Conservation (phyloP, 2,888 invertebrate species). For the Lochmaea capreae region DNA sequence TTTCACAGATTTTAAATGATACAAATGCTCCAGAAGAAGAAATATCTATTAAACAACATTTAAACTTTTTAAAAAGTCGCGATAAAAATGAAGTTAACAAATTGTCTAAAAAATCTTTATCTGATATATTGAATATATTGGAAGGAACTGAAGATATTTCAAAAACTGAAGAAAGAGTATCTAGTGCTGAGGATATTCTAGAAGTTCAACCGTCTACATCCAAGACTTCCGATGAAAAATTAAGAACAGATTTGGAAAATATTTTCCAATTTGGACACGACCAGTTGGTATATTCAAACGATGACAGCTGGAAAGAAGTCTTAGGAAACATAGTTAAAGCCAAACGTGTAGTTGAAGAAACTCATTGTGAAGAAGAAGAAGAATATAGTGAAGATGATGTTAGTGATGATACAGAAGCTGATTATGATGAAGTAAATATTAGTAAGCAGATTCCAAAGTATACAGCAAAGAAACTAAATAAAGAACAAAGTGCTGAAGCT, state of each 20-base stretch:
- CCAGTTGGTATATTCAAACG: conserved; percentile 48
- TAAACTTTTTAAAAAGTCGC: conserved; percentile 45
- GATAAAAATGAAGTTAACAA: conserved; percentile 32
- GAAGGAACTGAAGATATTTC: conserved; percentile 13
- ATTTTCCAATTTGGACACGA: conserved; percentile 57
- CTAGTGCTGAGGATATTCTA: background rate
- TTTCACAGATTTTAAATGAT: conserved; percentile 49
- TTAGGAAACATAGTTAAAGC: conserved; percentile 6
- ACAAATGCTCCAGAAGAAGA: conserved; percentile 40
- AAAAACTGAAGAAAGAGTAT: conserved; percentile 5
- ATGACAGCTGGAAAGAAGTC: conserved; percentile 49
- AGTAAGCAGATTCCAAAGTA: background rate
- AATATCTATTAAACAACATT: conserved; percentile 47
- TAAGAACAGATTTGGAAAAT: conserved; percentile 50
- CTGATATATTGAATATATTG: conserved; percentile 26
- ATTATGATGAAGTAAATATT: background rate
- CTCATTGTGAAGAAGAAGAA: conserved; percentile 29
- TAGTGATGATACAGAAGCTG: background rate
- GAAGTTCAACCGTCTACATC: conserved; percentile 7
- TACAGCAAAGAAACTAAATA: background rate
- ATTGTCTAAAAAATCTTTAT: conserved; percentile 21
- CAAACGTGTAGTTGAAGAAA: conserved; percentile 5
- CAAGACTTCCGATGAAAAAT: conserved; percentile 9
- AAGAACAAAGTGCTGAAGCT: background rate
- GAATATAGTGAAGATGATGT: conserved; percentile 15